These are phyloP conservation scores for Forbesichthys agassizii DNA, from an alignment of 2,113 vertebrate species.

Conservation along the genomic window DNA sequence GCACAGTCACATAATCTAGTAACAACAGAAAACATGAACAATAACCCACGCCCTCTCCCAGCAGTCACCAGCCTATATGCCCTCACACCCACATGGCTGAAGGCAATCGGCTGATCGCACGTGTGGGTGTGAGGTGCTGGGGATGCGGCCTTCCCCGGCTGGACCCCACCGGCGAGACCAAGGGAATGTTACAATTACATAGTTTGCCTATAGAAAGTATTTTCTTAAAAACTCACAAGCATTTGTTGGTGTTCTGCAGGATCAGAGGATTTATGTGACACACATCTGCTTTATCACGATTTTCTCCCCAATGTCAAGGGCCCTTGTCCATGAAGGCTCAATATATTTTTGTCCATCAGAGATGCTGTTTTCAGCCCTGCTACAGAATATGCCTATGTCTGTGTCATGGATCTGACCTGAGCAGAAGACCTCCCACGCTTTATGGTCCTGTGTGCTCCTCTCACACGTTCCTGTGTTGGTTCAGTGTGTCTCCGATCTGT, in stretches of 20 bases:
- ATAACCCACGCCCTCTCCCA: too few species aligned
- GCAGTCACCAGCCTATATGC: too few species aligned
- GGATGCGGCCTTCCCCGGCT: too few species aligned
- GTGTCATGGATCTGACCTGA: conserved; percentile 7
- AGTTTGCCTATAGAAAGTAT: too few species aligned
- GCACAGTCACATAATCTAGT: too few species aligned
- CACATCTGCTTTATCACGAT: conserved; percentile 44
- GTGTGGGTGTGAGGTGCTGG: too few species aligned
- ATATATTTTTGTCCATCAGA: conserved; percentile 40
- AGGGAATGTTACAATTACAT: too few species aligned
- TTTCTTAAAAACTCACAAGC: not conserved
- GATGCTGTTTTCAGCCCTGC: not conserved
- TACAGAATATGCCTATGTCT: conserved; percentile 1
- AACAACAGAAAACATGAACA: too few species aligned
- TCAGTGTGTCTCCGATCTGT: conserved; percentile 1
- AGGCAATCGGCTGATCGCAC: too few species aligned
- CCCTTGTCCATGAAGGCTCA: conserved; percentile 25
- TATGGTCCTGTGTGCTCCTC: not conserved
- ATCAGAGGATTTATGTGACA: conserved; percentile 29
- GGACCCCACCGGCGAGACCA: too few species aligned
- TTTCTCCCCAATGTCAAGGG: conserved; percentile 21
- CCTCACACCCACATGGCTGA: too few species aligned
- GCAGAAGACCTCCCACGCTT: conserved; percentile 27
- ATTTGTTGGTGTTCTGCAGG: conserved; percentile 3
- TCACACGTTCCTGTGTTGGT: not conserved